Base-by-base conservation (phyloP, 2,797 vertebrate genomes). In the Sebastolobus alascanus region DNA sequence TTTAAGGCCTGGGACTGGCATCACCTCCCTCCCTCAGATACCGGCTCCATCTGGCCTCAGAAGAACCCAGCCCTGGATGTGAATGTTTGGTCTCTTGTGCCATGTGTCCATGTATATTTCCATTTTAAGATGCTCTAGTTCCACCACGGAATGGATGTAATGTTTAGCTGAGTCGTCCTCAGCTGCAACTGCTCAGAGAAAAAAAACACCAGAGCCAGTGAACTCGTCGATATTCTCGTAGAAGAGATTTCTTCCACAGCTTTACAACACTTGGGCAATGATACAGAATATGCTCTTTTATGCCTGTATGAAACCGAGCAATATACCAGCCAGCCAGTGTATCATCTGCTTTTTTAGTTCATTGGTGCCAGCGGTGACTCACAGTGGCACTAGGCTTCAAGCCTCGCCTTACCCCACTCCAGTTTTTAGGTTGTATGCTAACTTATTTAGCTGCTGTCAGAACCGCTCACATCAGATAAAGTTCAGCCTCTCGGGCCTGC, bases 371-470 rank as follows among this genome's bases (percentile, higher is more conserved):
- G 35, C 11, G 25, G 14, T 82, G 79, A 79, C 80, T 79, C 58
- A 60, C 33, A 58, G 54, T 75, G 55, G 55, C 81, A 54, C 55
- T 35, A 64, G 50, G 50, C 80, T 77, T 63, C 55, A 35, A 56
- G 63, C 70, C 16, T 60, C 18, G 2, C 35, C 59, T 60, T 59
- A 65, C 59, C 61, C 29, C 25, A 16, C 58, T 73, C 18, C n/a
- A 54, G 43, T 82, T 87, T 82, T 82, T 73, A 75, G 67, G 43
- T 83, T 89, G 38, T 82, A 75, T 79, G 82, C 70, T 83, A 76
- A 86, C 85, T 89, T 86, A 90, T 87, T 89, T 91, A 88, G 79
- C 83, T 77, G 73, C 87, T 89, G 89, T 92, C 91, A 85, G 82
- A 86, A 85, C 52, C 14, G 20, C 67, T 92, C 76, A 38, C 74